phyloP scores from a whole-genome alignment of 2,888 invertebrate genomes.

The Ypsolopha sequella region DNA sequence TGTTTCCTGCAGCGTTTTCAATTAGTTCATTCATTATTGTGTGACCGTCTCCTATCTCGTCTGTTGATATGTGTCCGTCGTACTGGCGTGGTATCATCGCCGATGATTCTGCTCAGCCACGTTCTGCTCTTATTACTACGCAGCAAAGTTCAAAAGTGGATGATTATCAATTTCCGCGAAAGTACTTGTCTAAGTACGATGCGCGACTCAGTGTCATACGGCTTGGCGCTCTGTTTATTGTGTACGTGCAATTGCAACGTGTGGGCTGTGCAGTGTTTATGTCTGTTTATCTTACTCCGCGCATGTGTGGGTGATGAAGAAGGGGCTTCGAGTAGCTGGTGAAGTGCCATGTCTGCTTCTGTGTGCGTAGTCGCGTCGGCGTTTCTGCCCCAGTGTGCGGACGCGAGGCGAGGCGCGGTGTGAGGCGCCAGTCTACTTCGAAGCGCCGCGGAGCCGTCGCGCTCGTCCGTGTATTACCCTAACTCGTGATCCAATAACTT shows the following conservation, averaged over 20 bases:
- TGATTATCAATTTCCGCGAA: too few relatives aligned
- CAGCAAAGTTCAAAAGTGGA: slow-evolving; percentile 10
- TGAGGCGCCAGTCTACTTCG: slow-evolving; percentile 53
- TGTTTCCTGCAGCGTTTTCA: slow-evolving; percentile 18
- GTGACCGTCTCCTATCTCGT: slow-evolving; percentile 29
- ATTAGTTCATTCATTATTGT: slow-evolving; percentile 32
- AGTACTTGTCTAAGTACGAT: too few relatives aligned
- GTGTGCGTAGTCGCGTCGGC: slow-evolving; percentile 21
- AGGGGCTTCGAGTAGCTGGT: slow-evolving; percentile 9
- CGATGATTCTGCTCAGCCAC: too few relatives aligned
- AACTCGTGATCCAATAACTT: slow-evolving; percentile 60
- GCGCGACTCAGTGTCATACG: background rate
- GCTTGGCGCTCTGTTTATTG: slow-evolving; percentile 6
- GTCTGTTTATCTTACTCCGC: slow-evolving; percentile 53
- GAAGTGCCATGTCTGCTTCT: slow-evolving; percentile 21
- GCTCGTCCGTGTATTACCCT: slow-evolving; percentile 42
- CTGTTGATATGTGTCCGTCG: slow-evolving; percentile 20
- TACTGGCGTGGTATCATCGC: too few relatives aligned
- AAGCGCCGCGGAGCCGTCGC: slow-evolving; percentile 56
- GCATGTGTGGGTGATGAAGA: slow-evolving; percentile 19
- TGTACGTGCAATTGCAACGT: slow-evolving; percentile 52
- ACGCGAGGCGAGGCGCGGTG: slow-evolving; percentile 24
- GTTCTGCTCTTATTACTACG: too few relatives aligned
- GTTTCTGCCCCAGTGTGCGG: slow-evolving; percentile 39
- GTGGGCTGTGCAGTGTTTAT: slow-evolving; percentile 49